Base-by-base conservation (phyloP, 2,797 vertebrate genomes). In the Hylomyscus alleni region DNA sequence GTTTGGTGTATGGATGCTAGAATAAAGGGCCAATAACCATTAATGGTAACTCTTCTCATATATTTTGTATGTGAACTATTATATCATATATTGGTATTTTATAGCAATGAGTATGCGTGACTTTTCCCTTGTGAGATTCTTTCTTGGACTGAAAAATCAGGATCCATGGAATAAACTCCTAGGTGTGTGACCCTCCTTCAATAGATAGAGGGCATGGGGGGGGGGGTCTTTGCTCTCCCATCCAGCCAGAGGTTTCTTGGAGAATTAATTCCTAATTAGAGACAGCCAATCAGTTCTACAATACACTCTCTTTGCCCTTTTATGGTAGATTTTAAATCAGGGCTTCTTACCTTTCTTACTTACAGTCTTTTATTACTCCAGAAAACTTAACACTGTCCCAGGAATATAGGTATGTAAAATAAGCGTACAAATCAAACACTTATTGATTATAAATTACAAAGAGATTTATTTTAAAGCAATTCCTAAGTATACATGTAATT, bases 101-200 rank as follows among this genome's bases (percentile, higher is more conserved):
- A 77, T 17, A 76, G 20, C 31, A 80, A 91, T 52, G 31, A 82
- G 6, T 13, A 12, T 82, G 54, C 89, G 9, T 0, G 1, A 69
- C 24, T 91, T 73, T 92, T 81, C 81, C 34, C 34, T 17, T 37
- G 34, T 47, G 40, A 84, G 31, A 83, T 56, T 24, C 89, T 34
- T 44, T 96, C 31, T 93, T 75, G 29, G 31, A 75, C 58, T 78
- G 73, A 94, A 90, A 89, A 93, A 90, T 26, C 69, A 73, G 83
- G 47, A 60, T 37, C 37, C 50, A 26, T n/a, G 24, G 65, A 92
- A 65, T 65, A 87, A 93, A 26, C 47, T 40, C 15, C 50, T 54
- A 60, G 13, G 58, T 90, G 62, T 88, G 40, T 54, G 67, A 76
- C 40, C 40, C 10, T 92, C 67, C 37, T 40, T 93, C 26, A 31